Percentiles rank a stretch among this genome's conserved stretches.
phyloP scores from a whole-genome alignment of 2,797 vertebrate species.

The Petrocephalus schoutedeni region DNA sequence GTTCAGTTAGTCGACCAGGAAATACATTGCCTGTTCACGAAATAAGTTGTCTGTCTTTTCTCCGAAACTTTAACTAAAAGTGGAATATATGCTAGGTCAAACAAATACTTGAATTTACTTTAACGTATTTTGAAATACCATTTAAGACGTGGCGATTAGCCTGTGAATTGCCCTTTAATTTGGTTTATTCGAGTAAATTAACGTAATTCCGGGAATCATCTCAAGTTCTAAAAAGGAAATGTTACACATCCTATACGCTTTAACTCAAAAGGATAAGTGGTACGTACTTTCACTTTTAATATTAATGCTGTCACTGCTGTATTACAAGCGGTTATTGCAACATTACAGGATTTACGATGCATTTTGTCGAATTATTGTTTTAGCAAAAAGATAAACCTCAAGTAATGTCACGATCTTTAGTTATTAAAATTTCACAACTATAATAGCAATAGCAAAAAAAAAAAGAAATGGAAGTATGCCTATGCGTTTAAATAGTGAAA shows the following conservation, averaged over 20 bases:
- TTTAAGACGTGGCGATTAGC: neutral
- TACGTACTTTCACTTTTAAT: slow-evolving; percentile 25
- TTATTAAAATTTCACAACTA: neutral
- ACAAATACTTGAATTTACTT: neutral
- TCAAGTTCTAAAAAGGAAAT: neutral
- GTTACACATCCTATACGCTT: neutral
- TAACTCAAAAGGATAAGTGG: neutral
- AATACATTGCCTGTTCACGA: neutral
- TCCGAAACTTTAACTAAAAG: neutral
- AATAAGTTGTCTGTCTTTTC: neutral
- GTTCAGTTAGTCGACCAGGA: slow-evolving; percentile 21
- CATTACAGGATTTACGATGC: neutral
- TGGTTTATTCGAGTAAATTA: neutral
- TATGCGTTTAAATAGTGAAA: neutral
- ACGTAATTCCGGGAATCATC: neutral
- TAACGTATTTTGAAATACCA: neutral
- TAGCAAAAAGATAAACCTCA: neutral
- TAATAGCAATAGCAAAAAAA: neutral
- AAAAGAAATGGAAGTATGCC: neutral
- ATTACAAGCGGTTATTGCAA: neutral
- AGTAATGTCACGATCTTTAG: neutral
- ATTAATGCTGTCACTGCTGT: neutral
- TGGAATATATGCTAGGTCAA: neutral
- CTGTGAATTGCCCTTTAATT: neutral
- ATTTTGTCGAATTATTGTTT: neutral